Base-by-base conservation (phyloP, 2,888 invertebrate species). In the Spilosoma lubricipeda region DNA sequence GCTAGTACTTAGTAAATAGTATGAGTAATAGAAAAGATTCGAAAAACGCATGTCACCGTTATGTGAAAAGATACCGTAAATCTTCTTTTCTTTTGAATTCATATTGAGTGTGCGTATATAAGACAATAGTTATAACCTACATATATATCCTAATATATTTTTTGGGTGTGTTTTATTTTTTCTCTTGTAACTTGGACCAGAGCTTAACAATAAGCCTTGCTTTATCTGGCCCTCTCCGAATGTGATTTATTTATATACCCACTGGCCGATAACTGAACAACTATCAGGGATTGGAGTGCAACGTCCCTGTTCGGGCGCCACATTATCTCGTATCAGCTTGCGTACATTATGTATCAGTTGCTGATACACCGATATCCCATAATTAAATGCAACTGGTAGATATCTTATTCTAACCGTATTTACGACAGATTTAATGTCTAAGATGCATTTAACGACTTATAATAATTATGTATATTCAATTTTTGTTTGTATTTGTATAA, bases 211-310 rank as follows among this genome's bases (percentile, higher is more conserved):
- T 89, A 89, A 89, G 86, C 86, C 83, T 78, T 77, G 82, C 85
- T 85, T 89, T 92, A 92, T 93, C 92, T 88, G 83, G 78, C 83
- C 80, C 85, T 86, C 87, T 84, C 85, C 77, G 82, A 87, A 86
- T 88, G 89, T 88, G 89, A 90, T 92, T 91, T 91, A 91, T 93
- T 92, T 91, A 91, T 90, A 88, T 85, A 82, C 82, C 82, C 82
- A 83, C 84, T 85, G 86, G 82, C 85, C 84, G 92, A 93, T 92
- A 93, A 86, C 86, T 86, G 81, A 83, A 82, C 82, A 83, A 82
- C 83, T 90, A 89, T 90, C 89, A 87, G 87, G 87, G 83, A 86
- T 87, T 86, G 77, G 80, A 86, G 83, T 85, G 82, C 82, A 85
- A 75, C 81, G 82, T 81, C 82, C 83, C 80, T 84, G 77, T 76